A percentile compares a stretch with the other conserved stretches of the same genome.
phyloP scores from a whole-genome alignment of 1,140 invertebrate genomes.

The Diorhabda sublineata region DNA sequence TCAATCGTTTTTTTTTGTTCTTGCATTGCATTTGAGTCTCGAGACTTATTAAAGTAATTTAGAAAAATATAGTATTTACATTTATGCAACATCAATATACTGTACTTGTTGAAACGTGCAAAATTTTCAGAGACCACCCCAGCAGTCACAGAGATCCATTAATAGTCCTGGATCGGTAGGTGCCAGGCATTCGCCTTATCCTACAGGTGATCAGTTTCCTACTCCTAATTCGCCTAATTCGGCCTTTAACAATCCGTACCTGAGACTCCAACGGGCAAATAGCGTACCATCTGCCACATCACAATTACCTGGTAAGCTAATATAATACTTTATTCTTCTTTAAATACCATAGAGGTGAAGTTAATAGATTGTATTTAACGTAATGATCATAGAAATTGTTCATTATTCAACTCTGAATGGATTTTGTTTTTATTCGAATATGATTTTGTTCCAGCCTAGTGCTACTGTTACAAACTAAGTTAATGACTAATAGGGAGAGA shows the following conservation, averaged over 20 bases:
- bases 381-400: no score
- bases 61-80: no score
- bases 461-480: no score
- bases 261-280: slow-evolving; percentile 60
- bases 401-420: no score
- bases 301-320: slow-evolving; percentile 60
- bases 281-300: slow-evolving; percentile 63
- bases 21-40: no score
- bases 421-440: no score
- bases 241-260: slow-evolving; percentile 51
- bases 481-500: no score
- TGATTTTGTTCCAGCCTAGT: no score
- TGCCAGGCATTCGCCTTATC: slow-evolving; percentile 56
- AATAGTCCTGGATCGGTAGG: slow-evolving; percentile 40
- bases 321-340: not conserved
- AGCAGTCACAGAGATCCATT: slow-evolving; percentile 35
- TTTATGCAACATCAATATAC: no score
- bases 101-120: slow-evolving; percentile 19
- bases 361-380: not conserved
- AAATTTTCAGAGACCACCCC: slow-evolving; percentile 41
- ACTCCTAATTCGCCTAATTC: slow-evolving; percentile 54
- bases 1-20: no score
- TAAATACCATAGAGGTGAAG: not conserved
- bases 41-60: no score
- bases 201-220: slow-evolving; percentile 52